A percentile compares a stretch with the other conserved stretches of the same genome.
phyloP scores from a whole-genome alignment of 1,140 invertebrate species.

The Liolophura sinensis region DNA sequence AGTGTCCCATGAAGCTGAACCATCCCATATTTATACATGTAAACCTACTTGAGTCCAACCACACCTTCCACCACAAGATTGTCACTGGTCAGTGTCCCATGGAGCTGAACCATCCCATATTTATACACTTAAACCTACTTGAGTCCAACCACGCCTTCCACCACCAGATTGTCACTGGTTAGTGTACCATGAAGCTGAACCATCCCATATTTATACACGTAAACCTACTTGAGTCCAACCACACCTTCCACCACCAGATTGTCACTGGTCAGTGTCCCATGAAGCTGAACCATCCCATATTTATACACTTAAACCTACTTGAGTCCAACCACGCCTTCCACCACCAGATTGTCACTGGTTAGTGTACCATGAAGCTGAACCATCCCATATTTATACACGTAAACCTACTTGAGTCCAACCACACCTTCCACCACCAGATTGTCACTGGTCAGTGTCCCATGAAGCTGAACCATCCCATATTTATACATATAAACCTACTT shows the following conservation, averaged over 20 bases:
- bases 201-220: too few relatives aligned
- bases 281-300: too few relatives aligned
- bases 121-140: too few relatives aligned
- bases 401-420: conserved; percentile 70
- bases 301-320: too few relatives aligned
- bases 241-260: conserved; percentile 97
- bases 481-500: too few relatives aligned
- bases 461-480: too few relatives aligned
- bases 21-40: too few relatives aligned
- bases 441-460: conserved; percentile 97
- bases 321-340: conserved; percentile 94
- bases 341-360: conserved; percentile 96
- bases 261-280: conserved; percentile 98
- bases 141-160: conserved; percentile 94
- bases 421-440: conserved; percentile 96
- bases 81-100: conserved; percentile 98
- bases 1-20: too few relatives aligned
- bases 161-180: conserved; percentile 96
- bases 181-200: too few relatives aligned
- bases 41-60: conserved; percentile 73
- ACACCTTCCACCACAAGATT: conserved; percentile 97
- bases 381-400: too few relatives aligned
- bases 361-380: too few relatives aligned
- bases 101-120: too few relatives aligned
- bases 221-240: conserved; percentile 73